Conservation (phyloP, 2,797 vertebrate species). For the Scolopax rusticola region DNA sequence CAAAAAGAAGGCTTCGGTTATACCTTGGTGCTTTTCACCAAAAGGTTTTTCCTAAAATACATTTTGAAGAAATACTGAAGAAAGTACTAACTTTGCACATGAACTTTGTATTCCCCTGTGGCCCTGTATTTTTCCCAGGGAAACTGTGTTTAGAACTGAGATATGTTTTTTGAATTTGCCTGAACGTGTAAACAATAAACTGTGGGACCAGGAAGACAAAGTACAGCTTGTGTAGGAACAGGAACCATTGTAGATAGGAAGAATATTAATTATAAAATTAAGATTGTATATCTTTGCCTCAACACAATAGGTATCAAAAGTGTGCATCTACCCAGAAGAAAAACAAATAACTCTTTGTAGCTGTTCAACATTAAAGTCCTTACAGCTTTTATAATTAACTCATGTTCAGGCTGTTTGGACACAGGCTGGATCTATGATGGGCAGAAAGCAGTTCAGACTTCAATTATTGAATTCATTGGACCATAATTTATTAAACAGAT, state of each 20-base stretch:
- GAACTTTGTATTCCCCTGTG: background rate
- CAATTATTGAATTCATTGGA: background rate
- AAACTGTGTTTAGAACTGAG: background rate
- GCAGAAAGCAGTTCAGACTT: background rate
- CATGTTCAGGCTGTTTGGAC: background rate
- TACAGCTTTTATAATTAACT: background rate
- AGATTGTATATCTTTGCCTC: background rate
- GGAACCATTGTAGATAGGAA: background rate
- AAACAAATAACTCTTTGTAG: background rate
- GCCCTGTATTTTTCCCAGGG: background rate
- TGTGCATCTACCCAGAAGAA: background rate
- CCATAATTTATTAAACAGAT: background rate
- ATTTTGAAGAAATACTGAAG: background rate
- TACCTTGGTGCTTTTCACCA: background rate
- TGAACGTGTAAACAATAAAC: background rate
- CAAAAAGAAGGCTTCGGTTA: background rate
- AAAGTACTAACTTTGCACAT: background rate
- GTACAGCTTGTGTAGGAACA: background rate
- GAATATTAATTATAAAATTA: background rate
- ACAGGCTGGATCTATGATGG: background rate
- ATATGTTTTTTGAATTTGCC: background rate
- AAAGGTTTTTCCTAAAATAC: background rate
- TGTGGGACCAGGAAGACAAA: background rate
- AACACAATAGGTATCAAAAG: background rate
- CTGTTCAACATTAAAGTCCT: background rate